Evolutionary conservation across 2,888 invertebrate genomes (phyloP).

Genomic region (Brassicogethes aeneus): DNA sequence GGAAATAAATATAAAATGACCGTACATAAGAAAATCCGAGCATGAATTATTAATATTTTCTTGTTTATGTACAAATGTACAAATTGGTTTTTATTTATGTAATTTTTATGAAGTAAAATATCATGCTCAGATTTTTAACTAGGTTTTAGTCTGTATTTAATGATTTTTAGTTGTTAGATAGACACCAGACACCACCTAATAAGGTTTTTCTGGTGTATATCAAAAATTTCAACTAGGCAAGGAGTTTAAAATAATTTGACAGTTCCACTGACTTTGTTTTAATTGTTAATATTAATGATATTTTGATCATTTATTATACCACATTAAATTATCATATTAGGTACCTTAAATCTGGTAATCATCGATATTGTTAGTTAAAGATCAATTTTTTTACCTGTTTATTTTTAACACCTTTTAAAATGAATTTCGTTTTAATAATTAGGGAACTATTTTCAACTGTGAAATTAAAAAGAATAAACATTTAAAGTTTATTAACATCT

Average conservation of each 20-base stretch:
- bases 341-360: too few relatives aligned
- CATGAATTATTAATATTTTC: constrained; percentile 20
- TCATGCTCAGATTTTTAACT: constrained; percentile 26
- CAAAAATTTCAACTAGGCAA: neutral
- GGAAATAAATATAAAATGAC: constrained; percentile 31
- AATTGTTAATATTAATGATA: neutral
- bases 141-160: constrained; percentile 20
- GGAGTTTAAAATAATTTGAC: neutral
- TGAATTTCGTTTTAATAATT: constrained; percentile 14
- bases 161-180: neutral
- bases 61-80: constrained; percentile 3
- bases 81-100: constrained; percentile 14
- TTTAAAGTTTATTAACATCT: constrained; percentile 10
- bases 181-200: neutral
- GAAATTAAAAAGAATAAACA: constrained; percentile 20
- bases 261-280: constrained; percentile 7
- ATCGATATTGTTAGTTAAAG: too few relatives aligned
- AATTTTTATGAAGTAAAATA: constrained; percentile 16
- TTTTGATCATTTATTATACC: neutral
- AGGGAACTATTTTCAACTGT: constrained; percentile 17
- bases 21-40: constrained; percentile 35
- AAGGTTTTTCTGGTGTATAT: neutral
- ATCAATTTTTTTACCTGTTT: neutral
- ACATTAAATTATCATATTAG: too few relatives aligned
- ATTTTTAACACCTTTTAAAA: neutral